Evolutionary conservation across 2,888 invertebrate genomes (phyloP).

Genomic region (Entomobrya multifasciata): DNA sequence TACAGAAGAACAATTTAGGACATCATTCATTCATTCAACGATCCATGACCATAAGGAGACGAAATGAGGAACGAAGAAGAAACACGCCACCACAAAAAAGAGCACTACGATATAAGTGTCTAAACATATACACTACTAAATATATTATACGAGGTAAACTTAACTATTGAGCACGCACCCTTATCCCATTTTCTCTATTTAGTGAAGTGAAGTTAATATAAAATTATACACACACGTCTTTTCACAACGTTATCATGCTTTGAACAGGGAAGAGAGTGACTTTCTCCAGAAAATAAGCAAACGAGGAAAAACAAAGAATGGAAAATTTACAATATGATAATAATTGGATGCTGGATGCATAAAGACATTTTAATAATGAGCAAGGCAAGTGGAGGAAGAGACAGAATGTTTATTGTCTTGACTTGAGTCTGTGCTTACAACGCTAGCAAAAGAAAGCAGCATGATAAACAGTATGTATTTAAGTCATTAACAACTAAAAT

Average conservation of each 20-base stretch:
- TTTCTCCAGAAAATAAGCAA: neutral
- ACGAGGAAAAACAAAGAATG: neutral
- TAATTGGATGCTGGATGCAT: neutral
- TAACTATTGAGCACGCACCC: neutral
- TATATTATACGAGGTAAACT: no score
- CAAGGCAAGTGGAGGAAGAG: neutral
- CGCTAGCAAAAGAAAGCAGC: neutral
- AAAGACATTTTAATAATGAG: neutral
- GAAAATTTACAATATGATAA: conserved; percentile 23
- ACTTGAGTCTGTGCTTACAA: no score
- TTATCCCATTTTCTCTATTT: neutral
- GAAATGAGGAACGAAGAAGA: conserved; percentile 26
- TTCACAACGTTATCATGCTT: neutral
- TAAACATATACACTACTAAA: neutral
- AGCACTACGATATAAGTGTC: neutral
- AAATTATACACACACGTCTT: neutral
- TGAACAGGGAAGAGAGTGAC: neutral
- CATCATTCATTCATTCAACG: conserved; percentile 74
- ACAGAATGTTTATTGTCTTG: conserved; percentile 51
- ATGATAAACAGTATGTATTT: neutral
- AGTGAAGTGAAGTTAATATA: neutral
- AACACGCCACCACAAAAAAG: conserved; percentile 24
- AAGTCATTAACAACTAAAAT: no score
- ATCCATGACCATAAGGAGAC: conserved; percentile 73
- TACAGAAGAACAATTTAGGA: conserved; percentile 74